Conservation (phyloP, 2,888 invertebrate species). For the Bellardia pandia region DNA sequence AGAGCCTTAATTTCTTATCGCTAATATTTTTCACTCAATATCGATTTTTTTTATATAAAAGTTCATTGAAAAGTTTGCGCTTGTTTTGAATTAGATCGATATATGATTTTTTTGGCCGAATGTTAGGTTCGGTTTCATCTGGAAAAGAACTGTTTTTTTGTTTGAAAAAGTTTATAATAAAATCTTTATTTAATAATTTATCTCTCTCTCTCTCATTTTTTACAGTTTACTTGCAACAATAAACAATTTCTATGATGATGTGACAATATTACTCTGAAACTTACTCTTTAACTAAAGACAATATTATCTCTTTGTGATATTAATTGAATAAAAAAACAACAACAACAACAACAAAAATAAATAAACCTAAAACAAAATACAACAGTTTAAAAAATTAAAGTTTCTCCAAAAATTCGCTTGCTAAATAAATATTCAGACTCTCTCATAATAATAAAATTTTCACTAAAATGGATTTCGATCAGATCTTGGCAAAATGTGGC, state of each 20-base stretch:
- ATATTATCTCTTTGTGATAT: constrained; percentile 49
- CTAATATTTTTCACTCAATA: too few species aligned
- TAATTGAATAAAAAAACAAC: constrained; percentile 21
- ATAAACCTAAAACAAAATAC: background rate
- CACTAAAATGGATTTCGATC: constrained; percentile 84
- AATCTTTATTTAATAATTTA: too few species aligned
- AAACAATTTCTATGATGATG: constrained; percentile 22
- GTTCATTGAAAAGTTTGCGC: too few species aligned
- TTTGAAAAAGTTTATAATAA: too few species aligned
- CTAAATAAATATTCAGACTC: background rate
- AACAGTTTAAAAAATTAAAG: constrained; percentile 3
- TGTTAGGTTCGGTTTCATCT: too few species aligned
- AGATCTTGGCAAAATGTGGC: constrained; percentile 85
- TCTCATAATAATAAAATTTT: background rate
- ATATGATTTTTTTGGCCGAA: too few species aligned
- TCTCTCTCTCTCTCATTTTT: constrained; percentile 6
- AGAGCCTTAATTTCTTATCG: too few species aligned
- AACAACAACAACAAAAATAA: background rate
- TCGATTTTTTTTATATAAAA: too few species aligned
- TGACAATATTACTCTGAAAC: constrained; percentile 12
- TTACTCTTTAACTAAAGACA: constrained; percentile 7
- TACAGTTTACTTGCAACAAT: constrained; percentile 8
- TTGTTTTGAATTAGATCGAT: too few species aligned
- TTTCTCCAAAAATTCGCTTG: too few species aligned
- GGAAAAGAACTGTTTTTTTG: background rate